These are phyloP conservation scores for Amblyopsis rosae DNA, from an alignment of 2,113 vertebrate genomes.

Conservation along the genomic window DNA sequence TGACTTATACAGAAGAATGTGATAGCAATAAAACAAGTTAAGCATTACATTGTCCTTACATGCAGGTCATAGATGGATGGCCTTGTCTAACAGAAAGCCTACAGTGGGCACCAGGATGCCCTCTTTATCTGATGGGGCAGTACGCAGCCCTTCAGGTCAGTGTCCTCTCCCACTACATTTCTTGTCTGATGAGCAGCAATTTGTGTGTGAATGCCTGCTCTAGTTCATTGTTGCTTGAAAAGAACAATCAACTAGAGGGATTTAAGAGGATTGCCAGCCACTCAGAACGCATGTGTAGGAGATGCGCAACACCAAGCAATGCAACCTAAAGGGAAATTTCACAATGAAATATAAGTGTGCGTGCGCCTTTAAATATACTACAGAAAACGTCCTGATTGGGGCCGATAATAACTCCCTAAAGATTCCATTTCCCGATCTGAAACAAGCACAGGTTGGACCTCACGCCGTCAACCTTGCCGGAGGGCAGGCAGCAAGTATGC, in stretches of 20 bases:
- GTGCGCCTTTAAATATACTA: neutral
- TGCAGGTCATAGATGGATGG: constrained; percentile 76
- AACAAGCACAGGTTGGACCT: constrained; percentile 71
- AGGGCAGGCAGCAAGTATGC: constrained; percentile 75
- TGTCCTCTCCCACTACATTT: neutral
- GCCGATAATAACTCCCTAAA: neutral
- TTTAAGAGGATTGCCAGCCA: too few species aligned
- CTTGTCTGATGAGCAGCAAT: neutral
- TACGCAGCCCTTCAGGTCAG: constrained; percentile 76
- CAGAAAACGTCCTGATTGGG: neutral
- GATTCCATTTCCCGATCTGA: neutral
- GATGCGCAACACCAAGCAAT: too few species aligned
- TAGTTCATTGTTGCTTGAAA: neutral
- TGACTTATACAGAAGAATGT: neutral
- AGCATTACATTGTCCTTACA: neutral
- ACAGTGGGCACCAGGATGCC: constrained; percentile 71
- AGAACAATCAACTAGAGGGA: too few species aligned
- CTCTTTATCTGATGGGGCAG: constrained; percentile 80
- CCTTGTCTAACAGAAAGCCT: constrained; percentile 73
- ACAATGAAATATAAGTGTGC: too few species aligned
- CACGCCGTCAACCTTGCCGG: constrained; percentile 82
- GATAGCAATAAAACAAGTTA: neutral
- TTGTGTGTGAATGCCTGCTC: neutral
- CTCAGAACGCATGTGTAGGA: neutral
- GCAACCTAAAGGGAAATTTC: too few species aligned